A percentile compares a stretch with the other conserved stretches of the same genome.
These are phyloP conservation scores for Oreohelix idahoensis DNA, from an alignment of 1,140 invertebrate genomes.

Conservation along the genomic window DNA sequence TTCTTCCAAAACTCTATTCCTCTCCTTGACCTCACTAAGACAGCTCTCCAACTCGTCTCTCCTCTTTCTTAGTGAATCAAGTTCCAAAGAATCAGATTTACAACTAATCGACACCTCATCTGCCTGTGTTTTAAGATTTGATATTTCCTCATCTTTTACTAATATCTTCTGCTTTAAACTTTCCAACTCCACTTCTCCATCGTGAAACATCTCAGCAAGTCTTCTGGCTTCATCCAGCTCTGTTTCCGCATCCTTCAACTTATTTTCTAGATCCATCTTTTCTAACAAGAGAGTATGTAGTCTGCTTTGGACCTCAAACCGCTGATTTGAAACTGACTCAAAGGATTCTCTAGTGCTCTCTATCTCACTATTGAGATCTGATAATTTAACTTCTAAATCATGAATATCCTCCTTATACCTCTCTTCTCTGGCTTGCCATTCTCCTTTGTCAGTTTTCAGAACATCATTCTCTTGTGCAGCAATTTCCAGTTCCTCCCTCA, in stretches of 20 bases:
- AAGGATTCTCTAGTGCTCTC: slow-evolving; percentile 28
- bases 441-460: slow-evolving; percentile 8
- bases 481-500: slow-evolving; percentile 21
- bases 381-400: slow-evolving; percentile 11
- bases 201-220: not conserved
- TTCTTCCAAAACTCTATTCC: slow-evolving; percentile 1
- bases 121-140: not conserved
- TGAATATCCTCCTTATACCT: slow-evolving; percentile 6
- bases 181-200: not conserved
- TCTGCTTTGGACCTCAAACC: slow-evolving; percentile 28
- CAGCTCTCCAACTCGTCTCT: slow-evolving; percentile 4
- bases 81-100: not conserved
- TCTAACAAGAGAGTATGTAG: not conserved
- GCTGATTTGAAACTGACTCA: slow-evolving; percentile 22
- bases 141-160: slow-evolving; percentile 3
- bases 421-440: slow-evolving; percentile 10
- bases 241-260: not conserved
- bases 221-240: slow-evolving; percentile 9
- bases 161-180: not conserved
- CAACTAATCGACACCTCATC: not conserved
- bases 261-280: slow-evolving; percentile 2
- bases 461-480: not conserved
- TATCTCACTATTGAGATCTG: slow-evolving; percentile 1
- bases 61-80: not conserved
- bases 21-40: not conserved